Percentiles rank a stretch among this genome's conserved stretches.
phyloP scores from a whole-genome alignment of 2,797 vertebrate genomes.

The Micropoecilia bifurca region DNA sequence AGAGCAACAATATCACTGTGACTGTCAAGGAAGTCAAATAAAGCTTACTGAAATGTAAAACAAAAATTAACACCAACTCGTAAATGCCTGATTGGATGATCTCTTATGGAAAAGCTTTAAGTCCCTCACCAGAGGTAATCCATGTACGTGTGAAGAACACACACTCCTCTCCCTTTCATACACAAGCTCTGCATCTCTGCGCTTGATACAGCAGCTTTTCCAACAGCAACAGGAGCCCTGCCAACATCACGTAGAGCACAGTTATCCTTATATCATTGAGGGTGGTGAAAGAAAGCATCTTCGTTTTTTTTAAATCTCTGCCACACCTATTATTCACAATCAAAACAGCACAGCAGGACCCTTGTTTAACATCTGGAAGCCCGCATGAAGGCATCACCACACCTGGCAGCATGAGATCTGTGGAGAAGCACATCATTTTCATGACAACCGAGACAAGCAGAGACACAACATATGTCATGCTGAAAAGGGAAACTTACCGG shows the following conservation, averaged over 20 bases:
- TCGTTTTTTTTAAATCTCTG: not conserved
- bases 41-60: not conserved
- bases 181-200: constrained; percentile 87
- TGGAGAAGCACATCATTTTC: constrained; percentile 23
- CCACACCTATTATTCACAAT: constrained; percentile 88
- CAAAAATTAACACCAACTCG: not conserved
- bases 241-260: constrained; percentile 10
- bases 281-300: not conserved
- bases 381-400: constrained; percentile 87
- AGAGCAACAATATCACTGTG: not conserved
- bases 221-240: constrained; percentile 92
- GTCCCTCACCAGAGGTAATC: constrained; percentile 91
- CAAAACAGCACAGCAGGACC: constrained; percentile 87
- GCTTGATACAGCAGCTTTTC: constrained; percentile 86
- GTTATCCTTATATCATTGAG: constrained; percentile 7
- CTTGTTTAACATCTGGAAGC: constrained; percentile 86
- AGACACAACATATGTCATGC: not conserved
- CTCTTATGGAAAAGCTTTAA: not conserved
- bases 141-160: constrained; percentile 90
- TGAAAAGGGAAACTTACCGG: constrained; percentile 80
- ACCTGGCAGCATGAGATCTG: constrained; percentile 98
- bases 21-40: too few relatives aligned
- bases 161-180: constrained; percentile 96
- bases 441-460: not conserved
- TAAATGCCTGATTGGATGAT: not conserved